Conservation (phyloP, 2,797 vertebrate species). For the Phalanger gymnotis region DNA sequence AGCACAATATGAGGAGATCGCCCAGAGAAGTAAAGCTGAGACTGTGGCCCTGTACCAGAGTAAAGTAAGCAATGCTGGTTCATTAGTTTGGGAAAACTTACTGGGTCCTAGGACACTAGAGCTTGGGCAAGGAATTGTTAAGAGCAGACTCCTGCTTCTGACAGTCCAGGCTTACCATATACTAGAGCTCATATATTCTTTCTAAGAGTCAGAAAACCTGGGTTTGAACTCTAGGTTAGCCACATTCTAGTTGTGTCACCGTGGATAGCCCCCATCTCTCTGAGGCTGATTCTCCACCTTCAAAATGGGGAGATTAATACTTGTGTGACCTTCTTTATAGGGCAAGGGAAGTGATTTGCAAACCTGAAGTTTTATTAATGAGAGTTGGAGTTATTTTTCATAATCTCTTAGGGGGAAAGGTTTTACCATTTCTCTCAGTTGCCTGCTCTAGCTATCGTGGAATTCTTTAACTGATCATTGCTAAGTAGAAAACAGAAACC, state of each 20-base stretch:
- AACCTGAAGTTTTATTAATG: neutral
- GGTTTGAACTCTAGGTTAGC: neutral
- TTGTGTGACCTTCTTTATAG: neutral
- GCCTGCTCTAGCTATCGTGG: neutral
- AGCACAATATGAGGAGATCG: conserved; percentile 90
- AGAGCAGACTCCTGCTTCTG: neutral
- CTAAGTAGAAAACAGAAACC: neutral
- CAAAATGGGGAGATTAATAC: neutral
- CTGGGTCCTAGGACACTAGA: neutral
- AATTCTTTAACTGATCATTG: neutral
- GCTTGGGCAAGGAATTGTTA: neutral
- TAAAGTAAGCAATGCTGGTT: conserved; percentile 62
- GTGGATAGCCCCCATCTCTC: neutral
- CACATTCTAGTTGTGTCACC: neutral
- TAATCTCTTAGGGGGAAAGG: neutral
- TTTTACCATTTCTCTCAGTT: neutral
- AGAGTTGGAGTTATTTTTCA: neutral
- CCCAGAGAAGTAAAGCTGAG: conserved; percentile 82
- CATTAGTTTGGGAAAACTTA: neutral
- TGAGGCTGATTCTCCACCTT: neutral
- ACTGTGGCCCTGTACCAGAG: conserved; percentile 79
- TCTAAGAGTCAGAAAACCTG: neutral
- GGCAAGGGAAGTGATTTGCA: too few species aligned
- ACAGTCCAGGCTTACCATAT: neutral
- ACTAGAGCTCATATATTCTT: neutral